Base-by-base conservation (phyloP, 2,888 invertebrate species). In the Tetrapedia diversipes region DNA sequence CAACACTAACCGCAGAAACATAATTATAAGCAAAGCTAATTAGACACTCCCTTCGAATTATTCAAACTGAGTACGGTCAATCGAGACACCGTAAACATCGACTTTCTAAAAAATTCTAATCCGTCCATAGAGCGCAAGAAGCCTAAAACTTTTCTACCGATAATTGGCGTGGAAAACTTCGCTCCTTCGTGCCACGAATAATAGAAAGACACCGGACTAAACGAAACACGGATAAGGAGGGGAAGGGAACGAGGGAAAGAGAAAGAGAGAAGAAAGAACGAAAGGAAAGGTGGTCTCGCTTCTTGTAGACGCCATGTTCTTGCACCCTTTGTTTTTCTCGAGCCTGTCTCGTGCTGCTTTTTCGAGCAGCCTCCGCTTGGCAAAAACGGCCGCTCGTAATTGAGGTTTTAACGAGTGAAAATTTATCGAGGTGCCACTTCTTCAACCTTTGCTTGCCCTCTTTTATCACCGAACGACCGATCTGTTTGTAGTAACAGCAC, bases 321-420 rank as follows among this genome's bases (percentile, higher is more conserved):
- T 60, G 47, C 67, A 43, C 60, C 63, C 53, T 69, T 77, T 79
- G 54, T 74, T 71, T 76, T 57, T 75, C 43, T 51, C 45, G 10
- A 41, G 54, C 10, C 37, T 51, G 64, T 54, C 45, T 56, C 59
- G 63, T 37, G 49, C 41, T 39, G 45, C 51, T 64, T 70, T 72
- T 77, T 70, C 56, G 57, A 66, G 27, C 24, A 11, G 27, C 16
- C 22, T n/a, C 56, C 16, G 60, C 32, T 39, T 16, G 45, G 56
- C 73, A 71, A 80, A 74, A 74, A 80, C 65, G 39, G 16, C 54
- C 71, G 65, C 63, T 37, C 68, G 68, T 82, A 82, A 83, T 80
- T 78, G 80, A 82, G 76, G 64, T 66, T 76, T 78, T 80, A 82
- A 80, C 78, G 76, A 80, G 82, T 69, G 77, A 83, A 76, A 78